Evolutionary conservation across 1,140 invertebrate genomes (phyloP), one percentile per base, ranked within the genome.

Genomic region (Drusus annulatus): DNA sequence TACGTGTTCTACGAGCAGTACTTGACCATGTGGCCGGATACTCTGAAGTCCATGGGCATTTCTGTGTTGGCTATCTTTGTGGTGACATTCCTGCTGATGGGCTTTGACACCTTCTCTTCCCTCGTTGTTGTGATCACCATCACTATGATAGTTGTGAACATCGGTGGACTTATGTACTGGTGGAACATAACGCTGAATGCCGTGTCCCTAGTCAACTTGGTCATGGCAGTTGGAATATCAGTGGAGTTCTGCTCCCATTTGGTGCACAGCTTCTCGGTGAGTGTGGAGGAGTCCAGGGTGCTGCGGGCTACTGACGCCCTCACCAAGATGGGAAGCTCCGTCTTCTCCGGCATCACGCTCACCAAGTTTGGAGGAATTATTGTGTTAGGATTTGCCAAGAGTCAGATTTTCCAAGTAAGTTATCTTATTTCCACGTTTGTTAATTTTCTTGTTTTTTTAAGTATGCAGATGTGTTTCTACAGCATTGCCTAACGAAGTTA

Each of bases 1-100:
- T 99, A 99, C 86, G 98, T 99, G 13, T 99, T 98, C 89, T 99
- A 99, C 86, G 99, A 99, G 87, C 98, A 99, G 90, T 99, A 99
- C 89, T 89, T 99, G 78, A 98, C 97, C 4, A 98, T 99, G 92
- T 98, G 97, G 94, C 89, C 93, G 0, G 97, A 99, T 84, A 96
- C 97, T 0, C 84, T 98, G 5, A 92, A 94, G 83, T 98, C 96
- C 85, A 91, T 99, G 85, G 92, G 93, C 4, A 94, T 98, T 63
- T 99, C 97, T 3, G 89, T 98, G 50, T 86, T 93, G 6, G 96
- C 97, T 13, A 98, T 99, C 78, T 99, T 99, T 86, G 89, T 98
- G 8, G 97, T 98, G 0, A 98, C 97, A 0, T 97, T 98, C 86
- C 80, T 99, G 3, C 89, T 99, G 21, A 96, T 99, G 91, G 98